phyloP scores from a whole-genome alignment of 2,797 vertebrate species.

The Anguilla obscura region DNA sequence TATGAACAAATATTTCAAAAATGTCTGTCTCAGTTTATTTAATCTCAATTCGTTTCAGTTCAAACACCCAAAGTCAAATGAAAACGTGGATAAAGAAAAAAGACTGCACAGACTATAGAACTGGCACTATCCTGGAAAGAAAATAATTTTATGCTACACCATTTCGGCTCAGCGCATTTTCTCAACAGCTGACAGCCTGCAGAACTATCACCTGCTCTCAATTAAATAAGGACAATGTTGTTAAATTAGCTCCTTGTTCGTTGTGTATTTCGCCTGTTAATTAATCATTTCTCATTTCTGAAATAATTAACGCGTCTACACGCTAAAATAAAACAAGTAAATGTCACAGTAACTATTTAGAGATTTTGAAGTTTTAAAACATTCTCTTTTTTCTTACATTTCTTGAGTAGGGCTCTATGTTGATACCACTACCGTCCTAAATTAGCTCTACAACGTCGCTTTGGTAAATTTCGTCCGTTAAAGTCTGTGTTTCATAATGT shows the following conservation, averaged over 20 bases:
- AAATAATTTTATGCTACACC: not conserved
- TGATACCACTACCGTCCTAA: not conserved
- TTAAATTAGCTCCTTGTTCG: not conserved
- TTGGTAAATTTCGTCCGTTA: not conserved
- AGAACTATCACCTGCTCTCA: not conserved
- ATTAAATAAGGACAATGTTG: not conserved
- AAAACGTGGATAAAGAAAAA: not conserved
- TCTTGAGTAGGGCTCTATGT: not conserved
- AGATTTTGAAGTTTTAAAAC: not conserved
- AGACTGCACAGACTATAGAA: not conserved
- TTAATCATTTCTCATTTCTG: no score
- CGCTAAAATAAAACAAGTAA: not conserved
- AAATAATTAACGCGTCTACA: no score
- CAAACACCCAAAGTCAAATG: not conserved
- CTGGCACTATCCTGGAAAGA: not conserved
- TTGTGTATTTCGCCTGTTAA: no score
- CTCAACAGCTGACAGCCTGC: not conserved
- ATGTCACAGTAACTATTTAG: not conserved
- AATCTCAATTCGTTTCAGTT: no score
- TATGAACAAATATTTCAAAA: no score
- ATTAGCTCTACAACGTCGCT: not conserved
- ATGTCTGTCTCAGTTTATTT: no score
- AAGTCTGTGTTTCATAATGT: not conserved
- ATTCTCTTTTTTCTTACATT: not conserved
- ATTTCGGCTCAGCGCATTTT: not conserved